Evolutionary conservation across 2,113 vertebrate species (phyloP), one percentile per base, ranked within the genome.

Genomic region (Actenoides lindsayi): DNA sequence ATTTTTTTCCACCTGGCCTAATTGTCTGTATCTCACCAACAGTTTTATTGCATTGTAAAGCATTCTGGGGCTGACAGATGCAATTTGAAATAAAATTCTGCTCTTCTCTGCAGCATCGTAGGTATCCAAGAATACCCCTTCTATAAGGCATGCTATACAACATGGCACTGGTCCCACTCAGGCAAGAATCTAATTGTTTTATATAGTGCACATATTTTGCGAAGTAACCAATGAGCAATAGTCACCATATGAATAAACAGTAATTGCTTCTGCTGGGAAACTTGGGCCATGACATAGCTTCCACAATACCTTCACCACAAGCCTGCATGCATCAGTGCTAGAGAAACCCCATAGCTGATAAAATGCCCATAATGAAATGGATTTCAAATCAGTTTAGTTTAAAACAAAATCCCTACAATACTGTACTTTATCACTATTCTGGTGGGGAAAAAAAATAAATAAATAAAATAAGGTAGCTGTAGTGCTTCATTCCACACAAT

Each of bases 181-280:
- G 75, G 68, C 41, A 96, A 68, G 96, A 94, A 76, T 76, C 41
- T 71, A 44, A 88, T n/a, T 79, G 54, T 83, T 84, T 93, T 94
- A 33, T 65, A 41, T 31, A 75, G 53, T 9, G 33, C 1, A 0
- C 91, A 8, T 67, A 59, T 89, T 92, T 94, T 91, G 67, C 83
- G 82, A 86, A 76, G 81, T 97, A 96, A 93, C 88, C 75, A 83
- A 69, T 90, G 94, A 95, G 93, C 80, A 96, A 54, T 79, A 95
- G 84, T 96, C 92, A 96, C 87, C 89, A 91, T 85, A 70, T 94
- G 96, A 94, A 91, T 81, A 94, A 97, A 98, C 88, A 94, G 78
- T 88, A 95, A 73, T 96, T 85, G 90, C 87, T 83, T 89, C 76
- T 50, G 88, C 95, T 94, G 93, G 63, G 69, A 86, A 93, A 90